Base-by-base conservation (phyloP, 1,140 invertebrate genomes). In the Drosophila chauvacae region DNA sequence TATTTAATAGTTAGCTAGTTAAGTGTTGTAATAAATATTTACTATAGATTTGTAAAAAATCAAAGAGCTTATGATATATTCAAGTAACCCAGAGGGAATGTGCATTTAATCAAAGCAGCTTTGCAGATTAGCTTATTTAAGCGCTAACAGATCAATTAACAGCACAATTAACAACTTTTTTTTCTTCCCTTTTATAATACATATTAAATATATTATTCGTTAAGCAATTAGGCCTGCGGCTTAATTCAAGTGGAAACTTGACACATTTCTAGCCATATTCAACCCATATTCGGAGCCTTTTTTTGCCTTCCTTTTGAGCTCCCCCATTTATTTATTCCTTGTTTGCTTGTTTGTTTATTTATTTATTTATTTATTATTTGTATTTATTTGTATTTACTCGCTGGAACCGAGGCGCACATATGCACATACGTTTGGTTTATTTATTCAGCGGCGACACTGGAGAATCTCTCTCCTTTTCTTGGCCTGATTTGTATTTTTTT, bases 381-480 rank as follows among this genome's bases (percentile, higher is more conserved):
- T 53, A 35, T 70, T 69, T 72, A 74, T 74, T 80, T 80, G 45
- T 80, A 81, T 81, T 65, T 76, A 58, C 78, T 66, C 56, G 70
- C 62, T 63, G 55, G 28, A 42, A 42, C 26, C 26, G 56, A 59
- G 28, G 56, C 41, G 62, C 30, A 61, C 42, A 66, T 78, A 65
- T 77, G 45, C 28, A 50, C 26, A 50, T 28, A 28, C 39, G 42
- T 47, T 58, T 55, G 35, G 45, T 45, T 60, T 79, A 80, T 83
- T 83, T 84, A 76, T 72, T 80, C 47, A 70, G 73, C 41, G 56
- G 61, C 68, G 51, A 56, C 51, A 55, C 57, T 57, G 41, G 60
- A 44, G 48, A 61, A 45, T 39, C 50, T 26, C 48, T 28, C 35
- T 45, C 35, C 28, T 55, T 45, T 62, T 48, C n/a, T 41, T 55